A percentile compares a stretch with the other conserved stretches of the same genome.
Evolutionary conservation across 2,797 vertebrate genomes (phyloP).

Genomic region (Setipinna tenuifilis): DNA sequence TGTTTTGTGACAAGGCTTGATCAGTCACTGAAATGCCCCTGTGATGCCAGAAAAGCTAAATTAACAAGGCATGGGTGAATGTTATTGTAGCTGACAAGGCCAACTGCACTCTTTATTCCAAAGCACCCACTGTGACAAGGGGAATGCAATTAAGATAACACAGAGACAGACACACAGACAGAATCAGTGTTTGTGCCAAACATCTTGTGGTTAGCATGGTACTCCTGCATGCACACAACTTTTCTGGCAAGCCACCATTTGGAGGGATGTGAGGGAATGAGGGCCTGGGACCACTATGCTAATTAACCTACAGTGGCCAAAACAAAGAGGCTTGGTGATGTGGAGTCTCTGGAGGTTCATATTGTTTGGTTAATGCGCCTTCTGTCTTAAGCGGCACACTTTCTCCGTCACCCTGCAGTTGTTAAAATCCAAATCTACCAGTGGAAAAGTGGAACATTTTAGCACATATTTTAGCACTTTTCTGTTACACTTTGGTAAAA

Average conservation of each 20-base stretch:
- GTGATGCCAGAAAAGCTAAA: neutral
- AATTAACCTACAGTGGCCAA: neutral
- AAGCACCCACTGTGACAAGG: conserved; percentile 40
- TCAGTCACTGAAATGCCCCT: neutral
- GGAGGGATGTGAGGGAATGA: neutral
- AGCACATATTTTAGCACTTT: neutral
- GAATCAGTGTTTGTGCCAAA: neutral
- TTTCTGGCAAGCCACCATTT: neutral
- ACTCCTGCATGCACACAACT: neutral
- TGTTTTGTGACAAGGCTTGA: neutral
- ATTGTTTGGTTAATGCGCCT: neutral
- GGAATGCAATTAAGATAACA: conserved; percentile 66
- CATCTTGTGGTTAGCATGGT: neutral
- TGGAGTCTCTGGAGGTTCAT: neutral
- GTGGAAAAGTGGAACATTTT: neutral
- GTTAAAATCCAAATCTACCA: neutral
- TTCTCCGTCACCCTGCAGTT: neutral
- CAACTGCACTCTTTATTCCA: neutral
- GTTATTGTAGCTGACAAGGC: neutral
- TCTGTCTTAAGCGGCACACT: neutral
- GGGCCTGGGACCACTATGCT: neutral
- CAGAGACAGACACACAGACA: conserved; percentile 43
- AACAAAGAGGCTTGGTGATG: neutral
- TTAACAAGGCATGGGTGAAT: neutral
- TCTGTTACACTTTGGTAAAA: neutral